These are phyloP conservation scores for Leptothorax acervorum DNA, from an alignment of 2,888 invertebrate species.

Conservation along the genomic window DNA sequence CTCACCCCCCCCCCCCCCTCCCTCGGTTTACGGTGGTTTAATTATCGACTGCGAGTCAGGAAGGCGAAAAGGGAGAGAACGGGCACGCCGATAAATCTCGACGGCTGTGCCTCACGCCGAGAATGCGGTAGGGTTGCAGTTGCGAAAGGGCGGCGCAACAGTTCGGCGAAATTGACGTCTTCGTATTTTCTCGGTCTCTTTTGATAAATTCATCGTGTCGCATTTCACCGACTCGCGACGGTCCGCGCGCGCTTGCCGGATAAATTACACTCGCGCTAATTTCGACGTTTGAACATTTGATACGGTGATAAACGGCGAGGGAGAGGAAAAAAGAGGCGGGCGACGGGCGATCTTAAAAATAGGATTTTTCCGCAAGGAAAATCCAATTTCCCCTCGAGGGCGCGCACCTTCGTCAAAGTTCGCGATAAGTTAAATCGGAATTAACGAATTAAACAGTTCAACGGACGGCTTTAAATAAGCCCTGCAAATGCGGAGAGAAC, in stretches of 20 bases:
- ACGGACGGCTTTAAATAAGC: constrained; percentile 52
- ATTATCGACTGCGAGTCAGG: constrained; percentile 84
- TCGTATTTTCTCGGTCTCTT: constrained; percentile 32
- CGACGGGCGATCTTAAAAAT: constrained; percentile 38
- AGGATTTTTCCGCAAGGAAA: constrained; percentile 23
- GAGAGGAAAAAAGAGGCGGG: not conserved
- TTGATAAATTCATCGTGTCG: constrained; percentile 39
- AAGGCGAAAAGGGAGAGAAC: constrained; percentile 54
- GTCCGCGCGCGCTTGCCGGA: not conserved
- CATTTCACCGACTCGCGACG: constrained; percentile 8
- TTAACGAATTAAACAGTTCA: constrained; percentile 56
- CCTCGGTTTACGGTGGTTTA: constrained; percentile 81
- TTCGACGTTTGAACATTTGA: constrained; percentile 39
- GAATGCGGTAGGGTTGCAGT: constrained; percentile 14
- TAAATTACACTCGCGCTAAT: constrained; percentile 42
- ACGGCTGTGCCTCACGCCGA: constrained; percentile 67
- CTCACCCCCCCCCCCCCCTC: constrained; percentile 32
- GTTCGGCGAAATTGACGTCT: constrained; percentile 40
- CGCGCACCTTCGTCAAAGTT: constrained; percentile 24
- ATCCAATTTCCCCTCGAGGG: constrained; percentile 24
- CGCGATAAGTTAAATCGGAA: constrained; percentile 52
- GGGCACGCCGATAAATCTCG: constrained; percentile 79
- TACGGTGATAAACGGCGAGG: constrained; percentile 9
- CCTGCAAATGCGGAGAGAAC: constrained; percentile 20
- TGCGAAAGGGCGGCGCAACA: constrained; percentile 39